phyloP scores from a whole-genome alignment of 2,888 invertebrate genomes.

The Mythimna ferrago region DNA sequence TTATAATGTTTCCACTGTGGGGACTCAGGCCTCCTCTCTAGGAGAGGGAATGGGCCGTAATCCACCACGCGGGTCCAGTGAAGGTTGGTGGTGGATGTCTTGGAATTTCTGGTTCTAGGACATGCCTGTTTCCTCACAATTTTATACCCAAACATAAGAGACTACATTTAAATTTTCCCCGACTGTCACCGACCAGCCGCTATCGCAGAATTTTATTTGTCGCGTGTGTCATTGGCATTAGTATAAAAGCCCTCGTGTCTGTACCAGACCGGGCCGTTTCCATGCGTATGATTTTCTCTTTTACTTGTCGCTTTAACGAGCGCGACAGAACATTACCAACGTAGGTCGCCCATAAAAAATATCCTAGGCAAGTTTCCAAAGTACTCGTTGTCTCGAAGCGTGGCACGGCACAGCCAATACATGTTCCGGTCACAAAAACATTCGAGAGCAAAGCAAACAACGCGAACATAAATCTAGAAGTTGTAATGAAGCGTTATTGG shows the following conservation, averaged over 20 bases:
- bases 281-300: slow-evolving; percentile 69
- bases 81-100: too few species aligned
- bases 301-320: slow-evolving; percentile 68
- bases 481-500: slow-evolving; percentile 88
- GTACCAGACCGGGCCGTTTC: slow-evolving; percentile 67
- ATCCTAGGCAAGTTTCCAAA: slow-evolving; percentile 76
- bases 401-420: slow-evolving; percentile 62
- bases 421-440: slow-evolving; percentile 72
- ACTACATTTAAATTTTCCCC: slow-evolving; percentile 65
- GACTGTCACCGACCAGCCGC: slow-evolving; percentile 57
- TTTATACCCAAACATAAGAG: slow-evolving; percentile 57
- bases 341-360: slow-evolving; percentile 70
- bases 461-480: slow-evolving; percentile 79
- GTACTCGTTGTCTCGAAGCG: slow-evolving; percentile 50
- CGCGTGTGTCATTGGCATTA: slow-evolving; percentile 69
- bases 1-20: too few species aligned
- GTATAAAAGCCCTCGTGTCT: slow-evolving; percentile 65
- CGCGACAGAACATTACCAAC: slow-evolving; percentile 68
- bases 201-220: slow-evolving; percentile 63
- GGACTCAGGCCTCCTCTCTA: too few species aligned
- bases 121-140: too few species aligned
- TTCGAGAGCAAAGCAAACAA: slow-evolving; percentile 79
- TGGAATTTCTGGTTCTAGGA: too few species aligned
- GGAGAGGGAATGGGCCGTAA: too few species aligned
- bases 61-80: too few species aligned